Evolutionary conservation across 2,113 vertebrate species (phyloP).

Genomic region (Setophaga coronata): DNA sequence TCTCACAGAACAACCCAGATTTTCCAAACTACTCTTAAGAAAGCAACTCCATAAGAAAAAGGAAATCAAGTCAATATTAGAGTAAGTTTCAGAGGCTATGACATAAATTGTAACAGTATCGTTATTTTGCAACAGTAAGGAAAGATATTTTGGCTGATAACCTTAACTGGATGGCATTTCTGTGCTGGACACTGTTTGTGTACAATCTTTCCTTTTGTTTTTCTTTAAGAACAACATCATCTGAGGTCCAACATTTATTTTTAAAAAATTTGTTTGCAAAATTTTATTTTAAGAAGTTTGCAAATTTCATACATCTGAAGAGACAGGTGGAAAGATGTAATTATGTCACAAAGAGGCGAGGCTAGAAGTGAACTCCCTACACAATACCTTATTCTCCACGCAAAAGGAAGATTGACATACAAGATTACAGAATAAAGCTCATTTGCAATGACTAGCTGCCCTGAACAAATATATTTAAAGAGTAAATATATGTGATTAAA

Average conservation of each 20-base stretch:
- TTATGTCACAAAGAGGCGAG: accelerated
- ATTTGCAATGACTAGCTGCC: neutral
- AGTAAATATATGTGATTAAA: neutral
- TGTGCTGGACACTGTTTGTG: neutral
- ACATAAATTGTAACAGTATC: neutral
- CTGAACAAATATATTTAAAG: neutral
- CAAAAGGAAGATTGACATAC: neutral
- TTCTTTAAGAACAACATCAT: neutral
- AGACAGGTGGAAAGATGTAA: neutral
- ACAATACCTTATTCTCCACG: neutral
- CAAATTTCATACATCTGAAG: neutral
- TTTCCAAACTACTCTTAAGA: neutral
- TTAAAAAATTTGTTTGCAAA: neutral
- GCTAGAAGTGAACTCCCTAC: neutral
- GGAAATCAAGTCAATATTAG: neutral
- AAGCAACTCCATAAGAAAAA: neutral
- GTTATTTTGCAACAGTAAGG: neutral
- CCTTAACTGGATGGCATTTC: neutral
- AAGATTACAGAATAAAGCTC: neutral
- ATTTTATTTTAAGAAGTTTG: neutral
- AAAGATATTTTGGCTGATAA: neutral
- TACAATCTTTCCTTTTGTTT: neutral
- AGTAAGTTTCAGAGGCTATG: neutral
- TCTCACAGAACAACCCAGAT: neutral
- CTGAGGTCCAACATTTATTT: neutral